phyloP scores from a whole-genome alignment of 37 sponge, comb jelly and placozoan species.

The Hexactinellida sp. region DNA sequence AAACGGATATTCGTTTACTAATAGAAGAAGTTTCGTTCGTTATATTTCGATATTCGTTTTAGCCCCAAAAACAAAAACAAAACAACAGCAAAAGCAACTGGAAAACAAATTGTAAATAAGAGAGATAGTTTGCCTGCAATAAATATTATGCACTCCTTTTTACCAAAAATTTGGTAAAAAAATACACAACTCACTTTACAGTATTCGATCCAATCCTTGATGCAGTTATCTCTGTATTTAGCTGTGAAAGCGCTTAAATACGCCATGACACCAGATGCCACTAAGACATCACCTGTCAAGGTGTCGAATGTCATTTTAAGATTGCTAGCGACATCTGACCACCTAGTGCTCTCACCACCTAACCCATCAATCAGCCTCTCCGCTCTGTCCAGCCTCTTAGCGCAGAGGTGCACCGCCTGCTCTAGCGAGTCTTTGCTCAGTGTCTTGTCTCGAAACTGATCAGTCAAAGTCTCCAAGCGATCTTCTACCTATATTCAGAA shows the following conservation, averaged over 20 bases:
- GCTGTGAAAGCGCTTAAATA: constrained; percentile 96
- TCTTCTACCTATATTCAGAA: constrained; percentile 50
- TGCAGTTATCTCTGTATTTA: constrained; percentile 43
- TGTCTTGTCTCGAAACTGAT: constrained; percentile 75
- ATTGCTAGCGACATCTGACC: constrained; percentile 68
- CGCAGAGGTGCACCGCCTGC: constrained; percentile 78
- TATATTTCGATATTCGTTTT: no score
- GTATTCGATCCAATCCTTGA: constrained; percentile 55
- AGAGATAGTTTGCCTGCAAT: no score
- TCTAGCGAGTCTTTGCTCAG: constrained; percentile 83
- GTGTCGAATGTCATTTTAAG: constrained; percentile 84
- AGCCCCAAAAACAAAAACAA: no score
- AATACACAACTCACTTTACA: constrained; percentile 61
- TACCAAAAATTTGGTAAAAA: no score
- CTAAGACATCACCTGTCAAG: constrained; percentile 85
- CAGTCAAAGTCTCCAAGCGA: constrained; percentile 61
- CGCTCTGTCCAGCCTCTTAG: constrained; percentile 92
- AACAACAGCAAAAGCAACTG: no score
- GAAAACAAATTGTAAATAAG: no score
- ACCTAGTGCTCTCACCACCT: constrained; percentile 89
- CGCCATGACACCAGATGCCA: constrained; percentile 88
- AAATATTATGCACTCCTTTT: no score
- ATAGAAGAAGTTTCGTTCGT: no score
- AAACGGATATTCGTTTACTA: no score
- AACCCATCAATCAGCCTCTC: constrained; percentile 95